Conservation (phyloP, 2,113 vertebrate genomes). For the Ciconia maguari region DNA sequence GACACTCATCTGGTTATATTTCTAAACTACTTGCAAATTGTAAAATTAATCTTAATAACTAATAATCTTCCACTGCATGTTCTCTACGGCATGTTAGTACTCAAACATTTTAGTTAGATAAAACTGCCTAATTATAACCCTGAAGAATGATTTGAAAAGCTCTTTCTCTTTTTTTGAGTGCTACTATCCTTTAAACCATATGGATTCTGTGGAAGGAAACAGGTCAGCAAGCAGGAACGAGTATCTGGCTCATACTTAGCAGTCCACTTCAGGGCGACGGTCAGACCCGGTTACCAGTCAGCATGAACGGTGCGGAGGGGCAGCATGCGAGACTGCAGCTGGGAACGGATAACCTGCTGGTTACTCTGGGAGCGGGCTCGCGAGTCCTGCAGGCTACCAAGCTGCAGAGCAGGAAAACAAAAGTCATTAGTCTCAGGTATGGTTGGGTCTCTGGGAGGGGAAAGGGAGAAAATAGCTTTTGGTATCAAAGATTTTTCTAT, state of each 20-base stretch:
- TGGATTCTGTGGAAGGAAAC: neutral
- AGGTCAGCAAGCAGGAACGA: neutral
- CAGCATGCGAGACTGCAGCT: neutral
- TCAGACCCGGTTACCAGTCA: neutral
- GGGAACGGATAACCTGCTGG: neutral
- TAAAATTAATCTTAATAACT: neutral
- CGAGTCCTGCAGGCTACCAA: neutral
- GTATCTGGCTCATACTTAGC: neutral
- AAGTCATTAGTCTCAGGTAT: neutral
- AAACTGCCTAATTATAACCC: neutral
- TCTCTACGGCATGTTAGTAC: neutral
- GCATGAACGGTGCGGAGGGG: rapidly evolving
- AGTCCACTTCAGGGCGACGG: neutral
- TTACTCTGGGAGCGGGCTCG: neutral
- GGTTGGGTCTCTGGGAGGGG: neutral
- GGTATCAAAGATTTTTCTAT: neutral
- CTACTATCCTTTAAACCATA: neutral
- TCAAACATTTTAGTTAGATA: neutral
- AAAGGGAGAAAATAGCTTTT: neutral
- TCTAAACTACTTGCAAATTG: neutral
- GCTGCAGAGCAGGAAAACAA: neutral
- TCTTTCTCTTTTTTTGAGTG: neutral
- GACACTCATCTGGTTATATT: neutral
- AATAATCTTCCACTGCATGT: neutral
- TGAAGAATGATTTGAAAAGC: neutral